A percentile compares a stretch with the other conserved stretches of the same genome.
phyloP scores from a whole-genome alignment of 2,113 vertebrate genomes.

The Thalassarche chlororhynchos region DNA sequence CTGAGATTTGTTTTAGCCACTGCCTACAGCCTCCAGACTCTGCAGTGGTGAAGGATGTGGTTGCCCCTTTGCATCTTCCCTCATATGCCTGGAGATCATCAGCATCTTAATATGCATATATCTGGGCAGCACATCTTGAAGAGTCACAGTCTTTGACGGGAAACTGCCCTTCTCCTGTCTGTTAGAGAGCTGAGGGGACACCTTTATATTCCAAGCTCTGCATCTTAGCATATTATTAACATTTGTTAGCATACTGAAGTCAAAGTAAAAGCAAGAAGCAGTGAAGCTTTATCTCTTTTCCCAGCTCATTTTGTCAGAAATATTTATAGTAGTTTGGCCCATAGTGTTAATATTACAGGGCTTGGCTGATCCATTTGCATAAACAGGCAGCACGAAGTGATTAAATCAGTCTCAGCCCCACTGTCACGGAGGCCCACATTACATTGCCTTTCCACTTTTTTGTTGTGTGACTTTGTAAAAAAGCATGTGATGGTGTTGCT shows the following conservation, averaged over 20 bases:
- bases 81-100: neutral
- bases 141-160: rapidly evolving
- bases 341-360: neutral
- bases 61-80: neutral
- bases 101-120: neutral
- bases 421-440: neutral
- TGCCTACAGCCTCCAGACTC: neutral
- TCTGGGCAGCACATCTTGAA: neutral
- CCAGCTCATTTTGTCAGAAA: neutral
- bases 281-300: neutral
- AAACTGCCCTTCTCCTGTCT: neutral
- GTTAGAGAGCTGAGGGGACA: neutral
- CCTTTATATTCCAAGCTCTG: neutral
- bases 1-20: neutral
- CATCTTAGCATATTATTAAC: neutral
- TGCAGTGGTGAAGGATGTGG: neutral
- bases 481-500: neutral
- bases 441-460: neutral
- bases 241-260: neutral
- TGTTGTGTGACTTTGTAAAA: neutral
- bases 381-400: neutral
- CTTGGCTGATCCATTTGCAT: neutral
- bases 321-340: neutral
- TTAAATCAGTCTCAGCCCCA: neutral
- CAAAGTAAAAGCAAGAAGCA: neutral